Base-by-base conservation (phyloP, 2,888 invertebrate species). In the Drosophila pseudotalamancana region DNA sequence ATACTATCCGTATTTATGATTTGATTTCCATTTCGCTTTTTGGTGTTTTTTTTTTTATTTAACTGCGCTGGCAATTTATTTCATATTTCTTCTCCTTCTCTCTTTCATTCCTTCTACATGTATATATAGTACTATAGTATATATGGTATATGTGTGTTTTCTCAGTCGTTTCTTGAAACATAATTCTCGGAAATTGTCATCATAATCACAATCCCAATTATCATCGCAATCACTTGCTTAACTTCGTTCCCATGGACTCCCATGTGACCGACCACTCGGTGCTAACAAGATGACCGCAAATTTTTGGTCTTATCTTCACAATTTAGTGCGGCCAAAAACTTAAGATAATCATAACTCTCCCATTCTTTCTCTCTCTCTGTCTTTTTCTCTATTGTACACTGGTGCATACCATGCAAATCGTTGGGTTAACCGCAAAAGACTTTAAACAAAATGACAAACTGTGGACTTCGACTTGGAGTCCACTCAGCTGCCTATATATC, bases 281-380 rank as follows among this genome's bases (percentile, higher is more conserved):
- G 65, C 51, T 76, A 72, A 72, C 69, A 67, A 77, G 82, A 82
- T 85, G 76, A 81, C 80, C 80, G 83, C 80, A 81, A 77, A 77
- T 80, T 67, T 73, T 62, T 32, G 46, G 46, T 63, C 73, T 77
- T 77, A 80, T 80, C 77, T 77, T 35, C 23, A 57, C 39, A 72
- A 78, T 72, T 66, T 57, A 48, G 31, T 40, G 21, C n/a, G 39
- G 46, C 31, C 42, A 21, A 37, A 56, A 27, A 5, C 23, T 27
- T 11, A 8, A 42, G 45, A 71, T 57, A 60, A 62, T 79, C 27
- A 62, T 54, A 59, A 55, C n/a, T n/a, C 34, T 11, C 25, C 23
- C 3, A 2, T 21, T 21, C 21, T 21, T 14, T 12, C 31, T 14
- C 45, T 12, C 46, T 46, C 11, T 32, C 31, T 11, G 14, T n/a